These are phyloP conservation scores for Herpetotheres cachinnans DNA, from an alignment of 2,113 vertebrate genomes.

Conservation along the genomic window DNA sequence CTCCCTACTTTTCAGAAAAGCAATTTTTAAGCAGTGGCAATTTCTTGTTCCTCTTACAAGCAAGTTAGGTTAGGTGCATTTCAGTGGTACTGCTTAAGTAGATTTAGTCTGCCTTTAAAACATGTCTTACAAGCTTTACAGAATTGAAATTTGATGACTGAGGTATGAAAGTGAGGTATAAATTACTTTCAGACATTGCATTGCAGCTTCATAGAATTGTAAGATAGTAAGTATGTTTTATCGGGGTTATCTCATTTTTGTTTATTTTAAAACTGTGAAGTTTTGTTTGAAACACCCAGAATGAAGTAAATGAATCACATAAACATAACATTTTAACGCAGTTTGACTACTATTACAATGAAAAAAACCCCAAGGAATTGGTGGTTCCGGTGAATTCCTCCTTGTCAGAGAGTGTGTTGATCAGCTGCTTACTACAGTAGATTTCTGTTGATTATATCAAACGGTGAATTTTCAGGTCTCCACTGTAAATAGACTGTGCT, in stretches of 20 bases:
- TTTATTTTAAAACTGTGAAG: not conserved
- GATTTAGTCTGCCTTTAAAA: not conserved
- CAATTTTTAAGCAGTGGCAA: not conserved
- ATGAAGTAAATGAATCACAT: not conserved
- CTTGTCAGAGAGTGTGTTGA: not conserved
- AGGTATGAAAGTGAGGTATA: not conserved
- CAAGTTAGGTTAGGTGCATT: not conserved
- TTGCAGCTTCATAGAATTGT: not conserved
- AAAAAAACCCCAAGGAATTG: not conserved
- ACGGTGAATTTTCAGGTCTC: not conserved
- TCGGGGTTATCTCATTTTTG: not conserved
- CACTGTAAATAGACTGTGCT: not conserved
- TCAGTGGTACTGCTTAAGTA: not conserved
- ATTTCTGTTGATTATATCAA: not conserved
- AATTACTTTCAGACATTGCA: not conserved
- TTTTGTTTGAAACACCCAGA: not conserved
- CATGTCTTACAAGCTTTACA: not conserved
- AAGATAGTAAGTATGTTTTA: not conserved
- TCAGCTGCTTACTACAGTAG: not conserved
- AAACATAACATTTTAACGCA: not conserved
- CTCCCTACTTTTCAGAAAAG: not conserved
- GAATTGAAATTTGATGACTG: not conserved
- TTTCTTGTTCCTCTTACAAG: not conserved
- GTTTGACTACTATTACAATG: not conserved
- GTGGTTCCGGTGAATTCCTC: not conserved